A percentile compares a stretch with the other conserved stretches of the same genome.
Conservation (phyloP, 1,140 invertebrate species). For the Procambarus virginalis region DNA sequence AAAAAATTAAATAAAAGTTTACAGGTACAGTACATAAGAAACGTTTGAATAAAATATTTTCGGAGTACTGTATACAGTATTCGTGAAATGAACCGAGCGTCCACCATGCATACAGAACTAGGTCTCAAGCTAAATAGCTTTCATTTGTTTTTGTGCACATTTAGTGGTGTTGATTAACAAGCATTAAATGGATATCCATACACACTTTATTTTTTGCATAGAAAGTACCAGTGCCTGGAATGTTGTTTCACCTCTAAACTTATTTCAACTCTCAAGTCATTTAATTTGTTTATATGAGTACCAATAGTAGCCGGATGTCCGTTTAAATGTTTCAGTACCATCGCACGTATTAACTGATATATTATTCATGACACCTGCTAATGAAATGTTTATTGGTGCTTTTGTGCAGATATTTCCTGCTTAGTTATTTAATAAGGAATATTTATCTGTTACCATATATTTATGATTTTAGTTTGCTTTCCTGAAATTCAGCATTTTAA, state of each 20-base stretch:
- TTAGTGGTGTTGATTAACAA: background rate
- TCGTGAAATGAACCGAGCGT: background rate
- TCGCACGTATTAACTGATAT: background rate
- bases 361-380: background rate
- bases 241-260: too few species aligned
- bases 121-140: background rate
- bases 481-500: background rate
- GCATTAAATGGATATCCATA: background rate
- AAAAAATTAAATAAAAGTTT: background rate
- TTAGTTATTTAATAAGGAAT: background rate
- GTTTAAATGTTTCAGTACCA: background rate
- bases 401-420: background rate
- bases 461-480: background rate
- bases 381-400: background rate
- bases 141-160: background rate
- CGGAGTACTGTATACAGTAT: background rate
- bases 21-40: background rate
- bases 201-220: background rate
- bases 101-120: constrained; percentile 1
- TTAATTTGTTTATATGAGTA: too few species aligned
- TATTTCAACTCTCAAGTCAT: too few species aligned
- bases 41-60: too few species aligned
- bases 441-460: background rate
- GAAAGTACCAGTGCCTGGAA: background rate
- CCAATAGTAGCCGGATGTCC: background rate